phyloP scores from a whole-genome alignment of 2,113 vertebrate species.

The Notarius quadriscutis region DNA sequence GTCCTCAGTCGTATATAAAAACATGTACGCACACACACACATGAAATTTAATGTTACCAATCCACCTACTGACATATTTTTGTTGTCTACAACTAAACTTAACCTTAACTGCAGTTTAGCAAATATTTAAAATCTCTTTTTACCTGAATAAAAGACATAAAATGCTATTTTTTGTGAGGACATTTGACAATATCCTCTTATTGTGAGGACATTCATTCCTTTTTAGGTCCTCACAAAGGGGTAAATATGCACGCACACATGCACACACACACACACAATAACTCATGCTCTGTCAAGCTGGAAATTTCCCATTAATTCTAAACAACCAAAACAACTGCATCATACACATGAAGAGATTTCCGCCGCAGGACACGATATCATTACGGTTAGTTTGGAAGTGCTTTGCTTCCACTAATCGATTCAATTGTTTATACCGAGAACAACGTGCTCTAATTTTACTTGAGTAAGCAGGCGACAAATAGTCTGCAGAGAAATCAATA shows the following conservation, averaged over 20 bases:
- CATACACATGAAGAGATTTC: constrained; percentile 59
- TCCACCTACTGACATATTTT: neutral
- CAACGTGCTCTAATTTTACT: constrained; percentile 69
- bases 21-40: neutral
- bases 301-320: constrained; percentile 73
- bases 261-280: constrained; percentile 59
- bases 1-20: no score
- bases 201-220: neutral
- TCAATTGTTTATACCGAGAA: constrained; percentile 64
- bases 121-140: neutral
- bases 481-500: constrained; percentile 70
- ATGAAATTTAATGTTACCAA: neutral
- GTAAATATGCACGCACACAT: constrained; percentile 16
- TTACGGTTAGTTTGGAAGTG: constrained; percentile 64
- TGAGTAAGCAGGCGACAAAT: constrained; percentile 76
- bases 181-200: neutral
- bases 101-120: neutral
- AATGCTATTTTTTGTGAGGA: no score
- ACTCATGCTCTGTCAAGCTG: constrained; percentile 71
- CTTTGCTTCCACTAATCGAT: constrained; percentile 59
- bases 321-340: constrained; percentile 57
- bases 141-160: neutral
- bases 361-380: constrained; percentile 63
- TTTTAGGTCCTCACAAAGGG: neutral
- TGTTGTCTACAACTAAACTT: neutral